Evolutionary conservation across 2,888 invertebrate species (phyloP), one percentile per base, ranked within the genome.

Genomic region (Incurvaria masculella): DNA sequence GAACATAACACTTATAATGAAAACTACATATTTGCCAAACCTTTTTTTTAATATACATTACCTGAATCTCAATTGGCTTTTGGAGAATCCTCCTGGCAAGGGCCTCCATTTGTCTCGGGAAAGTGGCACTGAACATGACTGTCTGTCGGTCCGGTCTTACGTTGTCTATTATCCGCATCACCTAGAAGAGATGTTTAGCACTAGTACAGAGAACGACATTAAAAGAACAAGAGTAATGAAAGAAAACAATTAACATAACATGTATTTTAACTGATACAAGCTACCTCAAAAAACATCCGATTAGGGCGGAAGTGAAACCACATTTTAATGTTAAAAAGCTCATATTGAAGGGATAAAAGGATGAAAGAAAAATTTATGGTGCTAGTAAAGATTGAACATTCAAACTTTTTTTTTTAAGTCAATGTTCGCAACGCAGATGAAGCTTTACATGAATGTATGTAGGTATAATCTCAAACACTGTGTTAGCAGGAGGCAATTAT

Each of bases 101-200:
- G 0, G 97, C 98, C 69, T 99, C 99, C 98, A 99, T 99, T 74
- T 97, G 97, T 0, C 97, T 81, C 0, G 99, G 99, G 68, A 99
- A 99, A 0, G 99, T 99, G 0, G 99, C 99, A 57, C 96, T 97
- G 70, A 99, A 99, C 87, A 99, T 91, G 14, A 99, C 98, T 0
- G 97, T 97, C 72, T 99, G 98, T 44, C 97, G 75, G 68, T 99
- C 98, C 0, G 97, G 97, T 21, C 97, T 81, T 1, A 98, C 90
- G 67, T 97, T 97, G 66, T 98, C 97, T 57, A 99, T 91, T 48
- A 99, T 97, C 58, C 95, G 85, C 94, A 96, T 97, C 4, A 95
- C 95, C 86, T 86, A 56, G 14, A 56, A 58, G 47, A 53, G 27
- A 44, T 39, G 4, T 20, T 17, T 41, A 41, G n/a, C n/a, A n/a